Evolutionary conservation across 2,888 invertebrate species (phyloP), one percentile per base, ranked within the genome.

Genomic region (Cryptocheilus praepositus): DNA sequence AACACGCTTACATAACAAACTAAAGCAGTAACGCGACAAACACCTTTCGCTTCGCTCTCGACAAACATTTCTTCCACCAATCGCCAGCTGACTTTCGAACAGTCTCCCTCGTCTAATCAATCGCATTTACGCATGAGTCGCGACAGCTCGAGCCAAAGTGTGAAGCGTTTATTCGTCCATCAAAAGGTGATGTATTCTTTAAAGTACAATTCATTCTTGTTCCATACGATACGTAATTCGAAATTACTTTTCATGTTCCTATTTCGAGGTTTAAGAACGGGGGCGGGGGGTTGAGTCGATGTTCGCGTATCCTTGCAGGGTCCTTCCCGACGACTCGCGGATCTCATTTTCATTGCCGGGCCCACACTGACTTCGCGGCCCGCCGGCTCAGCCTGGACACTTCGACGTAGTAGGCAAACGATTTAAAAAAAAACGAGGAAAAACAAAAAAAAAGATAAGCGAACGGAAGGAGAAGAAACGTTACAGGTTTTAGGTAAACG

Each of bases 191-290:
- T 74, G 72, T 74, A 76, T 76, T 76, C 74, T 72, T 72, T 74
- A 74, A 72, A 76, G 74, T 76, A 76, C 75, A 74, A 76, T 76
- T 70, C 54, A 69, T 72, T 72, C 72, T 75, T 74, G 75, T 74
- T 75, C 75, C 75, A 74, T 74, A 71, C 51, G 61, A 36, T 36
- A 36, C 74, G 74, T 55, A 55, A 74, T 57, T 72, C 74, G 67
- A 72, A 76, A 76, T 72, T 76, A 67, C 75, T n/a, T 72, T 76
- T 72, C 71, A 72, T 72, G 75, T 76, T 76, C 75, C 75, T 76
- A 74, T 70, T 66, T 72, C 72, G 72, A 74, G 49, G 65, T 71
- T 67, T 68, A 68, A 70, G 69, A 8, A 16, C 21, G 25, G n/a
- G 57, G 44, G 58, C 61, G 70, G 55, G 70, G 59, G 63, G 60